phyloP scores from a whole-genome alignment of 2,888 invertebrate species.

The Spodoptera littoralis region DNA sequence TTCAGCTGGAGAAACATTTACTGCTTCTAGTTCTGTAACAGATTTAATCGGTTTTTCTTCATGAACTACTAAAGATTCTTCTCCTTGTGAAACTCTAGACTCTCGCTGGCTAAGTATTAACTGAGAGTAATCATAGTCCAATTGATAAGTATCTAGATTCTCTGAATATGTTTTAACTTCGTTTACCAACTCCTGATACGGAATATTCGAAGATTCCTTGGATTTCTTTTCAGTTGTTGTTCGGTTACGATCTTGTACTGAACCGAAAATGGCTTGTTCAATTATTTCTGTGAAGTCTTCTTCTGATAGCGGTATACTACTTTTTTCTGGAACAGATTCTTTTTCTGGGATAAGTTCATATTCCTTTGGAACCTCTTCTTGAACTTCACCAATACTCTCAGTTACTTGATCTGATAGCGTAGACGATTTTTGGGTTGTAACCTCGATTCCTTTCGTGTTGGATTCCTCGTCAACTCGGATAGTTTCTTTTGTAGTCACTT shows the following conservation, averaged over 20 bases:
- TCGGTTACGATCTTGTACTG: conserved; percentile 88
- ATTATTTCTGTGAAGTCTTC: conserved; percentile 65
- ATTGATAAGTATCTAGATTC: conserved; percentile 71
- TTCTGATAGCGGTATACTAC: conserved; percentile 49
- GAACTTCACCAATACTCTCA: not conserved
- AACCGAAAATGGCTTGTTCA: conserved; percentile 90
- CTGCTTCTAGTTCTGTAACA: conserved; percentile 5
- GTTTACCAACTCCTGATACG: conserved; percentile 74
- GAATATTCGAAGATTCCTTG: conserved; percentile 59
- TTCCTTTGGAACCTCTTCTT: not conserved
- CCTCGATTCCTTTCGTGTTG: conserved; percentile 2
- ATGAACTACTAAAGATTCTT: not conserved
- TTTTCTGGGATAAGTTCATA: not conserved
- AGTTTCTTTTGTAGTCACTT: conserved; percentile 2
- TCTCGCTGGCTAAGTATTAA: conserved; percentile 59
- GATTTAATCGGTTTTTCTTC: conserved; percentile 12
- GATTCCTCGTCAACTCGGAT: conserved; percentile 2
- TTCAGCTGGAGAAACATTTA: not conserved
- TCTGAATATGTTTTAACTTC: conserved; percentile 79
- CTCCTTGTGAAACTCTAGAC: conserved; percentile 24
- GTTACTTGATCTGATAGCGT: not conserved
- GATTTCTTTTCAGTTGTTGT: conserved; percentile 47
- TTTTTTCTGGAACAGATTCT: not conserved
- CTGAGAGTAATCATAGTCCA: conserved; percentile 76
- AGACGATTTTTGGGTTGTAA: not conserved